phyloP scores from a whole-genome alignment of 2,888 invertebrate genomes.

The Drosophila rellima region DNA sequence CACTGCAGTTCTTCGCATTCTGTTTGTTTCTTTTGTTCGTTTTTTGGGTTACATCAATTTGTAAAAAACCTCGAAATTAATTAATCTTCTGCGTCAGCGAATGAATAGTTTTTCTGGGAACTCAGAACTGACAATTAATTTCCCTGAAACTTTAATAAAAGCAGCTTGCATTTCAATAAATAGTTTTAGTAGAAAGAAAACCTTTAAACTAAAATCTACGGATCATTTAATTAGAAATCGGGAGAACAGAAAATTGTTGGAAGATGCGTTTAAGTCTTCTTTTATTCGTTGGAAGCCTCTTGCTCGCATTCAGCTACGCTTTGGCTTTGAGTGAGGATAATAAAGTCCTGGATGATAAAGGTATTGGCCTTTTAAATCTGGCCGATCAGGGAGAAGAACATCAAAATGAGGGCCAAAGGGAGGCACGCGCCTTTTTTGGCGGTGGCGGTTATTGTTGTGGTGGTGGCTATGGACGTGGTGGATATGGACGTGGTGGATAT shows the following conservation, averaged over 20 bases:
- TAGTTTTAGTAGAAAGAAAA: conserved; percentile 46
- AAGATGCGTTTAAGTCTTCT: conserved; percentile 59
- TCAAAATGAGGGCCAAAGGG: conserved; percentile 43
- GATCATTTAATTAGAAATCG: neutral
- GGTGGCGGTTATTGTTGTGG: conserved; percentile 30
- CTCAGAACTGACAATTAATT: conserved; percentile 5
- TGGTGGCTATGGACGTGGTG: too few relatives aligned
- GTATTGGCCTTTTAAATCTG: conserved; percentile 27
- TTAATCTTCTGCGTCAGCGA: conserved; percentile 6
- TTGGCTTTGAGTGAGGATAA: conserved; percentile 22
- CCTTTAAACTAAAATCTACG: conserved; percentile 2
- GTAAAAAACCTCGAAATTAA: conserved; percentile 5
- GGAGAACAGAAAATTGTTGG: neutral
- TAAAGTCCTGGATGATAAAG: neutral
- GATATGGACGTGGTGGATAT: conserved; percentile 34
- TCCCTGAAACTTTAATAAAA: conserved; percentile 48
- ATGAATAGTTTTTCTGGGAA: conserved; percentile 16
- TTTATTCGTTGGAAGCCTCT: conserved; percentile 44
- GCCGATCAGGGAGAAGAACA: conserved; percentile 45
- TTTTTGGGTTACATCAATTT: neutral
- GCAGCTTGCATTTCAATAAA: conserved; percentile 10
- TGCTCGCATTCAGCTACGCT: conserved; percentile 41
- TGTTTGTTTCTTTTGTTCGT: neutral
- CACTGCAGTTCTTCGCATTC: neutral
- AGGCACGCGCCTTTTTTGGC: conserved; percentile 37